Evolutionary conservation across 1,140 invertebrate genomes (phyloP).

Genomic region (Brachystomella parvula): DNA sequence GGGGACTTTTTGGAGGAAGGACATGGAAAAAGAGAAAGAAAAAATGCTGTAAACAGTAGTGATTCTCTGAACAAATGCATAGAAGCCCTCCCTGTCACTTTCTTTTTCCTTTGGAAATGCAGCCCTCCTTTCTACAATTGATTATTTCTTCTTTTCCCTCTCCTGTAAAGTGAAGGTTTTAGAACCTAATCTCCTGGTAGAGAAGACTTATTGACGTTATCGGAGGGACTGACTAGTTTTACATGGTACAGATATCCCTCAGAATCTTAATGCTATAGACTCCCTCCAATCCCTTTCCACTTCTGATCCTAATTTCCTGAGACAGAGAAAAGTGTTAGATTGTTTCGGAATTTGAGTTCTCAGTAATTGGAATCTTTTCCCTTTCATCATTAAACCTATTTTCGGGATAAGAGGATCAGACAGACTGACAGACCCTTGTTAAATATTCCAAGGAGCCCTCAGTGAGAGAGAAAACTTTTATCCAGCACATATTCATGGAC

Average conservation of each 20-base stretch:
- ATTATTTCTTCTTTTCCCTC: background rate
- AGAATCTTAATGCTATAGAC: background rate
- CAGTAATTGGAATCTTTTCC: background rate
- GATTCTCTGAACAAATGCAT: too few relatives aligned
- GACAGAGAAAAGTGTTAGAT: background rate
- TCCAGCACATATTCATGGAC: background rate
- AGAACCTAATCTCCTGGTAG: background rate
- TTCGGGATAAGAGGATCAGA: background rate
- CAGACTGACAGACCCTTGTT: background rate
- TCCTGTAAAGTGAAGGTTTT: background rate
- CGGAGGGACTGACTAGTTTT: background rate
- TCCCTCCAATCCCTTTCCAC: too few relatives aligned
- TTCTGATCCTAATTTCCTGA: background rate
- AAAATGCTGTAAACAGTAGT: too few relatives aligned
- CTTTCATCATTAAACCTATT: background rate
- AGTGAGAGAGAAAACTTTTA: background rate
- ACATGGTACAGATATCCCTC: background rate
- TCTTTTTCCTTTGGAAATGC: too few relatives aligned
- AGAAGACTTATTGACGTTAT: background rate
- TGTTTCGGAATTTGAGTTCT: background rate
- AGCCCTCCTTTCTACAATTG: too few relatives aligned
- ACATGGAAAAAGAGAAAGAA: too few relatives aligned
- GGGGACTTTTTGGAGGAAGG: too few relatives aligned
- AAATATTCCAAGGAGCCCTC: background rate
- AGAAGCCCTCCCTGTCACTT: too few relatives aligned